These are phyloP conservation scores for Synergus umbraculus DNA, from an alignment of 2,888 invertebrate genomes.

Conservation along the genomic window DNA sequence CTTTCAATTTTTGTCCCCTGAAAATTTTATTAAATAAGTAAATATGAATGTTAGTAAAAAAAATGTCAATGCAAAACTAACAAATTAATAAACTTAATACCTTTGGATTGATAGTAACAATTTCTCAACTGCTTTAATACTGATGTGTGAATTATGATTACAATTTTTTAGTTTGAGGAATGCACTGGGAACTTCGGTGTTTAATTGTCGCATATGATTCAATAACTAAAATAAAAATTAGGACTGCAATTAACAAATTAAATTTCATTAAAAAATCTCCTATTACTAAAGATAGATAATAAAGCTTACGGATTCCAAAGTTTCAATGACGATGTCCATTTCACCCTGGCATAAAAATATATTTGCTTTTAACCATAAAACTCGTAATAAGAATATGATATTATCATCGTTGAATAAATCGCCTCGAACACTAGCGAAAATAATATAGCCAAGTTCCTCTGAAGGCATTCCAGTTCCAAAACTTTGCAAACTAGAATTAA, in stretches of 20 bases:
- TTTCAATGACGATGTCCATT: conserved; percentile 78
- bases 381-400: conserved; percentile 77
- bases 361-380: conserved; percentile 80
- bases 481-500: conserved; percentile 61
- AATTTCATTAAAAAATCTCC: background rate
- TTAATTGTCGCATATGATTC: conserved; percentile 64
- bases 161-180: conserved; percentile 79
- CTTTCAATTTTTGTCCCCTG: conserved; percentile 80
- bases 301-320: conserved; percentile 76
- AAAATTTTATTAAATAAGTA: conserved; percentile 46
- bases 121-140: conserved; percentile 76
- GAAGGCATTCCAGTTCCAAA: conserved; percentile 76
- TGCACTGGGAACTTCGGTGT: conserved; percentile 68
- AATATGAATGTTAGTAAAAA: conserved; percentile 45
- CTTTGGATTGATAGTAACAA: conserved; percentile 79
- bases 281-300: background rate
- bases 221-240: conserved; percentile 58
- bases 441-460: conserved; percentile 77
- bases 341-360: conserved; percentile 79
- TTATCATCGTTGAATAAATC: conserved; percentile 78
- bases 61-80: conserved; percentile 1
- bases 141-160: conserved; percentile 78
- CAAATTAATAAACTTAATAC: conserved; percentile 65
- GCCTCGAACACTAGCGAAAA: conserved; percentile 77
- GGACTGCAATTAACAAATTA: background rate